Percentiles rank a stretch among this genome's conserved stretches.
phyloP scores from a whole-genome alignment of 2,888 invertebrate genomes.

The Erebia palarica region DNA sequence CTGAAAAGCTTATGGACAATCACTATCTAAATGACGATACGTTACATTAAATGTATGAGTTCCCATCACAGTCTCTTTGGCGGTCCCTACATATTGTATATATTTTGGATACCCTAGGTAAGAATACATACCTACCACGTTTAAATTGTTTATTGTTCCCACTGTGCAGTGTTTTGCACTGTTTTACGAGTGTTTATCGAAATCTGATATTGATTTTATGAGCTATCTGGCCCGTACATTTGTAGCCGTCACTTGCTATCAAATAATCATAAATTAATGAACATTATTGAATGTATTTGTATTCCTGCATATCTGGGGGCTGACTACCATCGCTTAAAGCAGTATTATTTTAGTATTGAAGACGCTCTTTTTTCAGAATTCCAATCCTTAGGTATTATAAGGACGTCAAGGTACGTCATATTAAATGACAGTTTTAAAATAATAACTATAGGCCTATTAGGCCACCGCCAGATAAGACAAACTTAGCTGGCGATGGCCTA shows the following conservation, averaged over 20 bases:
- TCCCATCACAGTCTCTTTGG: background rate
- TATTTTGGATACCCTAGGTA: background rate
- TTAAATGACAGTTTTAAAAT: no score
- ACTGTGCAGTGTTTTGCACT: constrained; percentile 24
- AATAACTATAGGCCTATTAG: no score
- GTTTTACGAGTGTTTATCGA: constrained; percentile 37
- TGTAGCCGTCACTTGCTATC: constrained; percentile 20
- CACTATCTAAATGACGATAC: no score
- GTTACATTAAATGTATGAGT: no score
- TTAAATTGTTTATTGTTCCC: constrained; percentile 22
- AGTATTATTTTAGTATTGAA: no score
- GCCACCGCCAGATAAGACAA: no score
- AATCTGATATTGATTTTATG: constrained; percentile 34
- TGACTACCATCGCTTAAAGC: background rate
- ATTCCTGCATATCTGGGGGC: background rate
- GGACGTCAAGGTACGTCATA: no score
- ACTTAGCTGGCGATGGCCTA: no score
- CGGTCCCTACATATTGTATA: background rate
- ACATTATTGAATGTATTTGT: constrained; percentile 21
- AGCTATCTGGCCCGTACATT: constrained; percentile 21
- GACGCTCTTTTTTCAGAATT: no score
- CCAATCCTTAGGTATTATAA: no score
- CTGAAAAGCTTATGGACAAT: no score
- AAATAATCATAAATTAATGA: constrained; percentile 26
- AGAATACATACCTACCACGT: background rate